A percentile compares a stretch with the other conserved stretches of the same genome.
phyloP scores from a whole-genome alignment of 1,140 invertebrate genomes.

The Latrodectus geometricus region DNA sequence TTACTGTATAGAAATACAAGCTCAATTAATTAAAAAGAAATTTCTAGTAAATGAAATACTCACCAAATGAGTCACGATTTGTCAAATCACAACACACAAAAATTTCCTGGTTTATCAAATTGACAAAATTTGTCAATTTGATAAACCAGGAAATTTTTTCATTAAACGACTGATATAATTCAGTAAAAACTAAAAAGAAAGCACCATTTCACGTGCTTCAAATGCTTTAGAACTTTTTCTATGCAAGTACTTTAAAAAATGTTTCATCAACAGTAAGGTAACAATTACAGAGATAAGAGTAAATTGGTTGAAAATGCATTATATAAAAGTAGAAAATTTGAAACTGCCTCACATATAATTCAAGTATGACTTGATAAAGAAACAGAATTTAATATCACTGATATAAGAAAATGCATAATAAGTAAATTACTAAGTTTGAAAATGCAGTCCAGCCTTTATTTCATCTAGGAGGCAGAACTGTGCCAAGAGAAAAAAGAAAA shows the following conservation, averaged over 20 bases:
- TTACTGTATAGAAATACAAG: not conserved
- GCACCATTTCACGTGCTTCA: not conserved
- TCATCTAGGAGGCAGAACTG: not conserved
- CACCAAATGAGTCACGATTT: not conserved
- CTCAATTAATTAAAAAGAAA: not conserved
- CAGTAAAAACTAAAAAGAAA: not conserved
- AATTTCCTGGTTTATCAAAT: too few species aligned
- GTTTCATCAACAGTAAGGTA: not conserved
- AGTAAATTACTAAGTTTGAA: not conserved
- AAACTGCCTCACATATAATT: constrained; percentile 7
- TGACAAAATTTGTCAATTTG: too few species aligned
- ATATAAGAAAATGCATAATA: not conserved
- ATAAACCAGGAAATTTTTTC: not conserved
- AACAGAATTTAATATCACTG: constrained; percentile 17
- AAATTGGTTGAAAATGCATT: constrained; percentile 24
- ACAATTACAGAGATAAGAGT: not conserved
- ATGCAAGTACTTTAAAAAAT: not conserved
- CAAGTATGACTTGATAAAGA: constrained; percentile 27
- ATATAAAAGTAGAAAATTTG: constrained; percentile 7
- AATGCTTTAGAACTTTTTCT: not conserved
- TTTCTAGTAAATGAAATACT: not conserved
- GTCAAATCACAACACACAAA: too few species aligned
- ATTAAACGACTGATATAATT: not conserved
- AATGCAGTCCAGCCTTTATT: not conserved
- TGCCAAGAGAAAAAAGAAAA: not conserved